Evolutionary conservation across 2,797 vertebrate species (phyloP).

Genomic region (Oryzias dopingdopingensis): DNA sequence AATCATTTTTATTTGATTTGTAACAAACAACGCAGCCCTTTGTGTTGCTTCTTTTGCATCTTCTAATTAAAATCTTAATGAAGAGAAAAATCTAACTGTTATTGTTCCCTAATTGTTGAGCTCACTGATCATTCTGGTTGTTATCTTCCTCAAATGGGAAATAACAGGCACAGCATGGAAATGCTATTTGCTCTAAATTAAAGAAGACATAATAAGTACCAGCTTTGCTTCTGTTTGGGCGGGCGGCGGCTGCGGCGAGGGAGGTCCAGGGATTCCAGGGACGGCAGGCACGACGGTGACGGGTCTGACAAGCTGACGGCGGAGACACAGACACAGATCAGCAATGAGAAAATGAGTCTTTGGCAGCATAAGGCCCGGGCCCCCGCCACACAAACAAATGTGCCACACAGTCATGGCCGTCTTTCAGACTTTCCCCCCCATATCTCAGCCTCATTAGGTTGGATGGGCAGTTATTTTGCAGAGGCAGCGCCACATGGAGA

Average conservation of each 20-base stretch:
- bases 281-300: slow-evolving; percentile 98
- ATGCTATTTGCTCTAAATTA: slow-evolving; percentile 36
- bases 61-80: slow-evolving; percentile 11
- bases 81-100: not conserved
- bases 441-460: slow-evolving; percentile 83
- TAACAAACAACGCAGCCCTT: not conserved
- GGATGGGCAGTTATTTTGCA: slow-evolving; percentile 78
- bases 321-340: slow-evolving; percentile 66
- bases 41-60: not conserved
- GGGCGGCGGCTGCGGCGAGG: slow-evolving; percentile 85
- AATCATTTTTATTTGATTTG: not conserved
- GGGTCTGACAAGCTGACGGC: slow-evolving; percentile 94
- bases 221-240: slow-evolving; percentile 97
- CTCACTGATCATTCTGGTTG: slow-evolving; percentile 25
- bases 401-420: slow-evolving; percentile 32
- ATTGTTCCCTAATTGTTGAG: slow-evolving; percentile 7
- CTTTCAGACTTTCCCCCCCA: slow-evolving; percentile 66
- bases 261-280: slow-evolving; percentile 96
- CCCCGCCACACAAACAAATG: slow-evolving; percentile 26
- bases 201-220: slow-evolving; percentile 78
- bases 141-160: slow-evolving; percentile 34
- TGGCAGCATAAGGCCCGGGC: slow-evolving; percentile 38
- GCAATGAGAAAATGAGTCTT: slow-evolving; percentile 69
- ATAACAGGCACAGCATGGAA: slow-evolving; percentile 33
- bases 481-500: slow-evolving; percentile 76